Evolutionary conservation across 1,140 invertebrate genomes (phyloP), one percentile per base, ranked within the genome.

Genomic region (Diabrotica undecimpunctata): DNA sequence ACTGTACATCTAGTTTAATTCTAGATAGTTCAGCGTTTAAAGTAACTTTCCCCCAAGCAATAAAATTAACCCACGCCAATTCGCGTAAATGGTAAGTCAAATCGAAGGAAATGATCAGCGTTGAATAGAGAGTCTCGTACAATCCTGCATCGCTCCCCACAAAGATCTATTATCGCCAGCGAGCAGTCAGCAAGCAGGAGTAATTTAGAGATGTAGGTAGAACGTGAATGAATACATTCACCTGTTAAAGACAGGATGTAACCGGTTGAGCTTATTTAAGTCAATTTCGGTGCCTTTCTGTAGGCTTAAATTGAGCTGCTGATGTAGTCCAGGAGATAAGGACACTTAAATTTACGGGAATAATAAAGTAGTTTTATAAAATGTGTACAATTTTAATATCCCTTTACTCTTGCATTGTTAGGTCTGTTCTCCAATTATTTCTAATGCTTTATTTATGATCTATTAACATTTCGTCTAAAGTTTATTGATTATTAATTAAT

Each of bases 201-300:
- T 60, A 60, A 60, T 60, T 60, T 60, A 38, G 39, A 60, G 39
- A 60, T 60, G 58, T 60, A 60, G 58, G 58, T 60, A 60, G 58
- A 60, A 60, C 39, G 46, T 60, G 58, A 60, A 51, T 60, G 58
- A 60, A 51, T 50, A 60, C 58, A 50, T 60, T 60, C 58, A 60
- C 58, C 58, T 60, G 58, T 60, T 60, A 39, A 60, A 51, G 58
- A 50, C 58, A 60, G 58, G 58, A 60, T 46, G 58, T 60, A 60
- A 60, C 58, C 46, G 58, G 58, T 60, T 60, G 58, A 60, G 58
- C 58, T 60, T 13, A 51, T 60, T 60, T 25, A 60, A 60, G 58
- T 46, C 58, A 60, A 60, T 60, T 60, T 60, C 50, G 25, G 41
- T 39, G 58, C 58, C 58, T 60, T 60, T 60, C 58, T 39, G 58